phyloP scores from a whole-genome alignment of 2,797 vertebrate genomes.

The Chelon labrosus region DNA sequence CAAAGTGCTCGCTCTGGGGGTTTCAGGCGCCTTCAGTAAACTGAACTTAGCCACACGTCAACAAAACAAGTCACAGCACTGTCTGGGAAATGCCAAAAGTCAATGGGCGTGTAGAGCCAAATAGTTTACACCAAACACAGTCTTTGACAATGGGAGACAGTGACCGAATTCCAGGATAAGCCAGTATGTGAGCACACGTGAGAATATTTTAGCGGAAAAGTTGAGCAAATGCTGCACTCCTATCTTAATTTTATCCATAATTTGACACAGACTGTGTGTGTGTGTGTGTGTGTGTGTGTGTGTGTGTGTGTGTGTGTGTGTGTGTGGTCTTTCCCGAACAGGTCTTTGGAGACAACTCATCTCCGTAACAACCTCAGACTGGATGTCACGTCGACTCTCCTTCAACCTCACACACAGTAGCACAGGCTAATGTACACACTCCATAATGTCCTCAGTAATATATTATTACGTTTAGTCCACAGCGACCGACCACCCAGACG shows the following conservation, averaged over 20 bases:
- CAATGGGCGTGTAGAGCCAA: too few relatives aligned
- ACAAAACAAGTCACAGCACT: too few relatives aligned
- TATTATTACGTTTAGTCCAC: slow-evolving; percentile 1
- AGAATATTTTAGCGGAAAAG: too few relatives aligned
- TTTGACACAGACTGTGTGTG: neutral
- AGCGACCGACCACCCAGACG: too few relatives aligned
- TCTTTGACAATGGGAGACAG: too few relatives aligned
- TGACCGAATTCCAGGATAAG: too few relatives aligned
- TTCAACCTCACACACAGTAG: neutral
- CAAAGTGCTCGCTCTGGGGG: too few relatives aligned
- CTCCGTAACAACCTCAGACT: slow-evolving; percentile 43
- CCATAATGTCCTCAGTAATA: slow-evolving; percentile 27
- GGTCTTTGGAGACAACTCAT: slow-evolving; percentile 24
- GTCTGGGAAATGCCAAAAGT: too few relatives aligned
- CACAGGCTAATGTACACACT: neutral
- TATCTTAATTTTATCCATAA: slow-evolving; percentile 5
- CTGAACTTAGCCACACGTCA: too few relatives aligned
- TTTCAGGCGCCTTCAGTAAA: too few relatives aligned
- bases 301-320: neutral
- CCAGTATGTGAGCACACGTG: too few relatives aligned
- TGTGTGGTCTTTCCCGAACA: neutral
- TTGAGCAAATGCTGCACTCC: neutral
- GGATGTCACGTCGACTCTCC: slow-evolving; percentile 35
- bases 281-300: neutral
- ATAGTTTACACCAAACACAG: too few relatives aligned